These are phyloP conservation scores for Spatula versicolor DNA, from an alignment of 2,797 vertebrate genomes.

Conservation along the genomic window DNA sequence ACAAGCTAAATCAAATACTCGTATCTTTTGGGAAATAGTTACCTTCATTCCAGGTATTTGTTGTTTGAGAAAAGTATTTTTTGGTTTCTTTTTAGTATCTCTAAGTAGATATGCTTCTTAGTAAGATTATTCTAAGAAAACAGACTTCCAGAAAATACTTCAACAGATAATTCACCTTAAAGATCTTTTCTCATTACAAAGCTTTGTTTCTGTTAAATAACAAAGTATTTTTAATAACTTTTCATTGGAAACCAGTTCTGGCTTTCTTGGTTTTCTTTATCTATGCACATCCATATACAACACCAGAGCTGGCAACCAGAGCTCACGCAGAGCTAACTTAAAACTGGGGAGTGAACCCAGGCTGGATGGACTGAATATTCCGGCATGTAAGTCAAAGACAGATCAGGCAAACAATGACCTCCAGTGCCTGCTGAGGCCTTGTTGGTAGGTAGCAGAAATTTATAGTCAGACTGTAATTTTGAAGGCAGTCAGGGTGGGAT, in stretches of 20 bases:
- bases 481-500: background rate
- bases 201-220: background rate
- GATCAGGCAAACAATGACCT: background rate
- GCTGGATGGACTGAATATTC: background rate
- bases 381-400: background rate
- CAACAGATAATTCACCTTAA: background rate
- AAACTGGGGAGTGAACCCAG: background rate
- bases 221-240: background rate
- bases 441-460: background rate
- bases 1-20: background rate
- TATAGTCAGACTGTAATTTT: background rate
- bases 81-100: background rate
- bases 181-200: background rate
- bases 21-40: background rate
- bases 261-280: background rate
- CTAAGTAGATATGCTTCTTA: background rate
- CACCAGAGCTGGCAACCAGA: background rate
- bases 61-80: background rate
- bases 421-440: background rate
- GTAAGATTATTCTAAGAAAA: background rate
- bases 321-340: background rate
- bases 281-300: no score
- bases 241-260: background rate
- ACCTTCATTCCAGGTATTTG: background rate
- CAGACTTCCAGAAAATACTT: background rate